These are phyloP conservation scores for Xanthia togata DNA, from an alignment of 2,888 invertebrate species.

Conservation along the genomic window DNA sequence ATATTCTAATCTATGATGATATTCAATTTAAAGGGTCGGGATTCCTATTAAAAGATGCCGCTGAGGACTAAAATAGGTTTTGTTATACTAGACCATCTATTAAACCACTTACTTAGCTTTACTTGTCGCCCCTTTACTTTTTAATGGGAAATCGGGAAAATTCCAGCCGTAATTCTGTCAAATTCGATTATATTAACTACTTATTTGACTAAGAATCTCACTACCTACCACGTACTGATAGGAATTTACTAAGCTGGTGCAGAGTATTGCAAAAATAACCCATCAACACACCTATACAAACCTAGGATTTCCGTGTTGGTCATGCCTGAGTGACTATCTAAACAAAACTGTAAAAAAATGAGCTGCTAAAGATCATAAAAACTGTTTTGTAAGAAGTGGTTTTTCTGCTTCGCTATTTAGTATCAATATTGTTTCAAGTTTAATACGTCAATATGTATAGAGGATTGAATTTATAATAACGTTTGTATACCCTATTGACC, in stretches of 20 bases:
- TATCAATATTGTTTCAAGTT: conserved; percentile 17
- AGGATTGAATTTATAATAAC: conserved; percentile 58
- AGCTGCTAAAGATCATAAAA: not conserved
- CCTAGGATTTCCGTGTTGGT: not conserved
- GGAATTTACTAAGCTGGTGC: not conserved
- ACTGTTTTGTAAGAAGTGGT: not conserved
- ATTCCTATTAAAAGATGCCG: not conserved
- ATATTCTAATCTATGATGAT: too few species aligned
- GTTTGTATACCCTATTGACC: conserved; percentile 41
- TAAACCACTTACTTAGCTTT: not conserved
- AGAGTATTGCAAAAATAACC: not conserved
- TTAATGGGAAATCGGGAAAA: not conserved
- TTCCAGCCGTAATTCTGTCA: not conserved
- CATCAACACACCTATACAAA: not conserved
- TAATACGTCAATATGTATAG: conserved; percentile 36
- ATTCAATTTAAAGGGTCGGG: not conserved
- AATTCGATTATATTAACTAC: not conserved
- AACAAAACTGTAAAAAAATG: too few species aligned
- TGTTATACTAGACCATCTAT: not conserved
- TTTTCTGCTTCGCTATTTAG: not conserved
- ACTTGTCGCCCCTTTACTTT: not conserved
- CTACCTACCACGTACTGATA: not conserved
- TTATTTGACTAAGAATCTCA: not conserved
- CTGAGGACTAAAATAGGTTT: too few species aligned
- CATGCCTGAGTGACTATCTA: not conserved